A percentile compares a stretch with the other conserved stretches of the same genome.
Conservation (phyloP, 2,797 vertebrate genomes). For the Poecilia gillii region DNA sequence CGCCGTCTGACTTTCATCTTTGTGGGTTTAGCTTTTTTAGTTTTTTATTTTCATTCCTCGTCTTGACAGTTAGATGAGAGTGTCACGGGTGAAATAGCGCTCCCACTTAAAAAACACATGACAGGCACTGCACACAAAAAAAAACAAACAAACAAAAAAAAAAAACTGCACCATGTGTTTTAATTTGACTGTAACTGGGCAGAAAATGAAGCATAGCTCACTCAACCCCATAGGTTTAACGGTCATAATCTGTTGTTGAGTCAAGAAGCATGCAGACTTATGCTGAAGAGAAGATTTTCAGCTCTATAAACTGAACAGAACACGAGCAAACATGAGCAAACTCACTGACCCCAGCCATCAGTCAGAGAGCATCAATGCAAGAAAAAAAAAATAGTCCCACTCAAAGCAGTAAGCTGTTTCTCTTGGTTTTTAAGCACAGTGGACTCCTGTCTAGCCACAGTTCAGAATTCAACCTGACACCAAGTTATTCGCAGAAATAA, state of each 20-base stretch:
- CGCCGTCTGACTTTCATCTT: conserved; percentile 26
- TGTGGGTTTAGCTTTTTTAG: background rate
- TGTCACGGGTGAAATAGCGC: conserved; percentile 25
- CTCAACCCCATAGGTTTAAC: background rate
- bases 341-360: background rate
- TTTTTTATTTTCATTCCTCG: conserved; percentile 24
- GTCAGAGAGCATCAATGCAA: background rate
- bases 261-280: background rate
- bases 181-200: conserved; percentile 11
- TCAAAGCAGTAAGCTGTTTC: background rate
- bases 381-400: background rate
- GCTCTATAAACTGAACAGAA: background rate
- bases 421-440: background rate
- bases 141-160: no score
- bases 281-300: background rate
- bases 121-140: conserved; percentile 11
- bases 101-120: background rate
- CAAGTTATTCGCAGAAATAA: background rate
- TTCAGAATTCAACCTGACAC: background rate
- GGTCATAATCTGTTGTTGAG: background rate
- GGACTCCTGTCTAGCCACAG: background rate
- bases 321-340: background rate
- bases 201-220: conserved; percentile 15
- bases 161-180: conserved; percentile 12
- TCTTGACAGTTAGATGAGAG: conserved; percentile 22